Conservation (phyloP, 2,888 invertebrate genomes). For the Dryocosmus kuriphilus region DNA sequence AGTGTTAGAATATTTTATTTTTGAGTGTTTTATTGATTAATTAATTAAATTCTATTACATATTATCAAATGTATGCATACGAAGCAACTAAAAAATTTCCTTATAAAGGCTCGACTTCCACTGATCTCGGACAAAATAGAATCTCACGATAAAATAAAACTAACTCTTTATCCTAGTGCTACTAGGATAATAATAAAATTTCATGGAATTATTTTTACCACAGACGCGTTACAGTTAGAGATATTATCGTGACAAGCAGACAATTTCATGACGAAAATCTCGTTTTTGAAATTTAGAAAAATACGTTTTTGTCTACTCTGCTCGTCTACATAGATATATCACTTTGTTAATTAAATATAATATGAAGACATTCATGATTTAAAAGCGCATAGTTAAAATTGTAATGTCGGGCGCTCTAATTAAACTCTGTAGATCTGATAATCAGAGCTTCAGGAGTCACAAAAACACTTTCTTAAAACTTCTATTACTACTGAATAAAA, state of each 20-base stretch:
- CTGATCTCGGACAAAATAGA: slow-evolving; percentile 44
- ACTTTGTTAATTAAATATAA: slow-evolving; percentile 66
- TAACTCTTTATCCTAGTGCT: slow-evolving; percentile 47
- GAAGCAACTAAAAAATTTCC: slow-evolving; percentile 14
- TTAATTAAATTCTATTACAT: slow-evolving; percentile 14
- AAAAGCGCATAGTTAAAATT: slow-evolving; percentile 43
- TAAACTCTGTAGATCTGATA: slow-evolving; percentile 55
- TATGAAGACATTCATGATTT: slow-evolving; percentile 59
- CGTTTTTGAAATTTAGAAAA: slow-evolving; percentile 63
- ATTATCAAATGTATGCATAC: slow-evolving; percentile 19
- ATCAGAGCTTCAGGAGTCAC: slow-evolving; percentile 21
- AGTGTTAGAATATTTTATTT: neutral
- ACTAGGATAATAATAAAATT: slow-evolving; percentile 38
- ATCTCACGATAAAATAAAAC: slow-evolving; percentile 50
- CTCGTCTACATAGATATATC: slow-evolving; percentile 67
- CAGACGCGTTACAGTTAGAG: slow-evolving; percentile 31
- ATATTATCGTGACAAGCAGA: slow-evolving; percentile 40
- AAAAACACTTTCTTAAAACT: slow-evolving; percentile 12
- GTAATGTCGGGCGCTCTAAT: neutral
- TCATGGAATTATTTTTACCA: slow-evolving; percentile 36
- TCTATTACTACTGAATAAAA: slow-evolving; percentile 49
- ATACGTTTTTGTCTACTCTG: slow-evolving; percentile 68
- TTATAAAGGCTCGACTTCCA: slow-evolving; percentile 45
- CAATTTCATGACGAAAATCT: slow-evolving; percentile 53
- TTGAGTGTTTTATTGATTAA: neutral